phyloP scores from a whole-genome alignment of 1,140 invertebrate genomes.

The Wiebesia pumilae region DNA sequence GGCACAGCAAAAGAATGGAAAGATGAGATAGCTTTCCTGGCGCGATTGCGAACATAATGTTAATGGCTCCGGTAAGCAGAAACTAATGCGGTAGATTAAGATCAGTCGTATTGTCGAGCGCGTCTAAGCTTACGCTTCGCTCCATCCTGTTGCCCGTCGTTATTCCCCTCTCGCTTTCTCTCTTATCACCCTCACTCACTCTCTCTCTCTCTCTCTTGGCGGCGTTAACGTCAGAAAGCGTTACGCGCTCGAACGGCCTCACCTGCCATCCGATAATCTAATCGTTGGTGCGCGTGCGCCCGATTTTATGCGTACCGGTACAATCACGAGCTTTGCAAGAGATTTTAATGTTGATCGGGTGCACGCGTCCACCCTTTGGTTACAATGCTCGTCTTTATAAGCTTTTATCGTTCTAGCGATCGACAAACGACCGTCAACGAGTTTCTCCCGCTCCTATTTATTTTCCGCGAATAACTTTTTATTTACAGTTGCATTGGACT shows the following conservation, averaged over 20 bases:
- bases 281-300: constrained; percentile 15
- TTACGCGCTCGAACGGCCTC: constrained; percentile 61
- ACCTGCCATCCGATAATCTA: constrained; percentile 59
- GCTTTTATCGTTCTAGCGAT: not conserved
- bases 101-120: constrained; percentile 59
- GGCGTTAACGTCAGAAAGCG: constrained; percentile 66
- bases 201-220: not conserved
- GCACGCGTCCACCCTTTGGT: not conserved
- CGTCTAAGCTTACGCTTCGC: constrained; percentile 20
- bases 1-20: not conserved
- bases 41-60: constrained; percentile 56
- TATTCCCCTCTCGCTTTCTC: not conserved
- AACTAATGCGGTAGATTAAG: constrained; percentile 62
- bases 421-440: not conserved
- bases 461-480: not conserved
- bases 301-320: not conserved
- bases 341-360: constrained; percentile 57
- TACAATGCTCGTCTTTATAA: not conserved
- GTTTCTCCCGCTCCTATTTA: not conserved
- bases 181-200: too few relatives aligned
- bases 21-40: constrained; percentile 14
- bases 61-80: constrained; percentile 61
- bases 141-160: not conserved
- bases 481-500: not conserved
- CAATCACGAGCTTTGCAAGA: constrained; percentile 55